A percentile compares a stretch with the other conserved stretches of the same genome.
Evolutionary conservation across 2,888 invertebrate species (phyloP).

Genomic region (Orthosia cruda): DNA sequence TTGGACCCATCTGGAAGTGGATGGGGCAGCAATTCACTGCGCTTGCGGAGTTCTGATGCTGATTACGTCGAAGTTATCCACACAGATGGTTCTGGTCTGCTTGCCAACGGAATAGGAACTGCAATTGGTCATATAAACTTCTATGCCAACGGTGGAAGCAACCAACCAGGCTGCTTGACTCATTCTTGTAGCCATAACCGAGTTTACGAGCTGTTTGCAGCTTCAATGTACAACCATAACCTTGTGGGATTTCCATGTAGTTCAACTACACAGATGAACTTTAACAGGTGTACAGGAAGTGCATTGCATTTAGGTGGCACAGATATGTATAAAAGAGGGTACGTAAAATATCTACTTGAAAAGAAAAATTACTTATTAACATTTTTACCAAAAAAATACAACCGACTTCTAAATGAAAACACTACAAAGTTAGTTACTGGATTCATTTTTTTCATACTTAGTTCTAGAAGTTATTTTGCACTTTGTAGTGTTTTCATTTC

Average conservation of each 20-base stretch:
- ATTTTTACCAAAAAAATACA: too few relatives aligned
- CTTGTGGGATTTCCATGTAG: conserved; percentile 75
- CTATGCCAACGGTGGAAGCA: conserved; percentile 96
- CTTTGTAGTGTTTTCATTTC: too few relatives aligned
- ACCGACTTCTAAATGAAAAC: too few relatives aligned
- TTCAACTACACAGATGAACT: conserved; percentile 66
- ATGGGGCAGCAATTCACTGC: conserved; percentile 73
- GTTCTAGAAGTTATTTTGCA: too few relatives aligned
- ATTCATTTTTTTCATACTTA: too few relatives aligned
- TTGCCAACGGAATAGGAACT: conserved; percentile 93
- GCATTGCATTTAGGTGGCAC: conserved; percentile 76
- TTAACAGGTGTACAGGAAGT: conserved; percentile 76
- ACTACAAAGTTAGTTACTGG: too few relatives aligned
- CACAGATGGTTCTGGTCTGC: conserved; percentile 77
- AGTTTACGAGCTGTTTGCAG: conserved; percentile 79
- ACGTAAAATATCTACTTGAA: background rate
- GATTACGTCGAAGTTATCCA: conserved; percentile 84
- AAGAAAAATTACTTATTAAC: background rate
- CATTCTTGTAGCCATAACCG: conserved; percentile 79
- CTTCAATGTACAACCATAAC: conserved; percentile 69
- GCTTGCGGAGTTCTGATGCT: conserved; percentile 75
- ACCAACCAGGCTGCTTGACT: conserved; percentile 89
- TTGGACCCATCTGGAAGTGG: conserved; percentile 77
- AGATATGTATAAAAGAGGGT: conserved; percentile 74
- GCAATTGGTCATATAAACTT: conserved; percentile 96